These are phyloP conservation scores for Caretta caretta DNA, from an alignment of 2,113 vertebrate genomes.

Conservation along the genomic window DNA sequence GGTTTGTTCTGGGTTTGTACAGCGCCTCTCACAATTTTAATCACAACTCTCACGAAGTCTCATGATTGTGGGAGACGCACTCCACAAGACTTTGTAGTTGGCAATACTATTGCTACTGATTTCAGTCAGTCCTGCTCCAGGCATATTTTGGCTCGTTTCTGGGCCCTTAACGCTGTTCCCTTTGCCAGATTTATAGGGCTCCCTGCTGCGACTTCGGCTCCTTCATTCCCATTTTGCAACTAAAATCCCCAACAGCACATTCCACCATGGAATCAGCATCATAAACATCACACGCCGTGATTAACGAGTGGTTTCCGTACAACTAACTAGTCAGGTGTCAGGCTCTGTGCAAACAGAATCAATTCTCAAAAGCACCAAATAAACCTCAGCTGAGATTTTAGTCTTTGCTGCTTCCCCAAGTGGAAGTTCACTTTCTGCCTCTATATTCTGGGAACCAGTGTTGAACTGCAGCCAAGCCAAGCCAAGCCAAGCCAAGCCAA, in stretches of 20 bases:
- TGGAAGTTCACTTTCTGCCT: not conserved
- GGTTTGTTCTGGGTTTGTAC: not conserved
- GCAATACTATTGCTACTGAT: not conserved
- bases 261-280: rapidly evolving
- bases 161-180: not conserved
- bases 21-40: not conserved
- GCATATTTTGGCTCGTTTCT: not conserved
- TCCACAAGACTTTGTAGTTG: not conserved
- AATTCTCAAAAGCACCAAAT: not conserved
- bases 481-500: not conserved
- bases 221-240: rapidly evolving
- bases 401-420: not conserved
- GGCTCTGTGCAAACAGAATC: rapidly evolving
- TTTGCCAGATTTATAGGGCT: rapidly evolving
- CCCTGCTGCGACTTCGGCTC: not conserved
- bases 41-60: not conserved
- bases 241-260: not conserved
- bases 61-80: too few species aligned
- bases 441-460: not conserved
- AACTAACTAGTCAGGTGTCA: not conserved
- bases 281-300: not conserved
- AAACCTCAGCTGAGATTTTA: rapidly evolving
- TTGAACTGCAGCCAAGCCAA: not conserved
- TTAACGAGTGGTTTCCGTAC: rapidly evolving
- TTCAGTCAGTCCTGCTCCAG: not conserved